These are phyloP conservation scores for Lasiurus cinereus DNA, from an alignment of 2,113 vertebrate genomes.

Conservation along the genomic window DNA sequence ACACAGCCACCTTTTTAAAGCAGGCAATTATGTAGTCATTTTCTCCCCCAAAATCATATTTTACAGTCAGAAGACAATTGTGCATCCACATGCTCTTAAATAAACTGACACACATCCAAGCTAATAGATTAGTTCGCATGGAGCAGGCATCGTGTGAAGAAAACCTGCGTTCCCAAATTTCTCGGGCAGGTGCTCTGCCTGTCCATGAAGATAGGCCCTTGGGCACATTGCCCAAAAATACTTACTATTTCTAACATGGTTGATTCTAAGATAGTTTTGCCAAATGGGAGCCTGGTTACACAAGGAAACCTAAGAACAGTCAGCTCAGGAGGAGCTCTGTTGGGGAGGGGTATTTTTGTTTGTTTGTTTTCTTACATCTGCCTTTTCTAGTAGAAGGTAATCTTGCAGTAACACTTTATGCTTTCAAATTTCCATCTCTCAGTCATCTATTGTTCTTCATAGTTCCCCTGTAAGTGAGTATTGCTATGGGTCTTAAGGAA, in stretches of 20 bases:
- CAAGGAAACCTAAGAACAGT: conserved; percentile 34
- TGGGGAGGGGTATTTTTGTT: neutral
- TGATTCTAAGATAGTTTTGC: conserved; percentile 56
- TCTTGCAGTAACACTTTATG: neutral
- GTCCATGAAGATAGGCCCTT: conserved; percentile 41
- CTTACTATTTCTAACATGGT: conserved; percentile 45
- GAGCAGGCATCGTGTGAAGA: conserved; percentile 63
- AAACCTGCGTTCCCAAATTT: conserved; percentile 77
- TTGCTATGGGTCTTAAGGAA: neutral
- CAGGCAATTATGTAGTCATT: conserved; percentile 74
- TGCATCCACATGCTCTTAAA: conserved; percentile 77
- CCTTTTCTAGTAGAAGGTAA: neutral
- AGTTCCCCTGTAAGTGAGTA: neutral
- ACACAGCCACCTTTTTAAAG: conserved; percentile 24
- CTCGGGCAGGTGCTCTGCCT: conserved; percentile 72
- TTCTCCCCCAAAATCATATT: conserved; percentile 73
- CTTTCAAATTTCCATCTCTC: neutral
- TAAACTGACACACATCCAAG: conserved; percentile 65
- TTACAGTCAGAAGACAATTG: conserved; percentile 73
- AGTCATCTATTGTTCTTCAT: neutral
- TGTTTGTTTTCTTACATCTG: neutral
- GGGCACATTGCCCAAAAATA: conserved; percentile 63
- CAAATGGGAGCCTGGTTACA: conserved; percentile 22
- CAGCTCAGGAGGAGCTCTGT: neutral
- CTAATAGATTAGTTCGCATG: conserved; percentile 67